Percentiles rank a stretch among this genome's conserved stretches.
These are phyloP conservation scores for Ibidorhyncha struthersii DNA, from an alignment of 2,113 vertebrate species.

Conservation along the genomic window DNA sequence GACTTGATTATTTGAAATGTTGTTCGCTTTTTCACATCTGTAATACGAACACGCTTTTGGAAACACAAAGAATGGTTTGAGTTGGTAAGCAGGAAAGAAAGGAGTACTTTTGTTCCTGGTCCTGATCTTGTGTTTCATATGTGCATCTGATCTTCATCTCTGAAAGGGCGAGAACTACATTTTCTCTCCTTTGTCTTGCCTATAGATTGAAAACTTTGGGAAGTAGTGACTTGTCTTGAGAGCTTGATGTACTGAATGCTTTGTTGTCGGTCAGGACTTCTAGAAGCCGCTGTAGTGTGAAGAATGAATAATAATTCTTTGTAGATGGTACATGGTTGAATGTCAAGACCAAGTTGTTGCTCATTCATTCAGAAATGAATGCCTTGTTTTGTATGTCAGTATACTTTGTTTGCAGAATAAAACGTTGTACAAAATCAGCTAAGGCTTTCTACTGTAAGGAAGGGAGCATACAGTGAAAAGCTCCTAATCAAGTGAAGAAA, in stretches of 20 bases:
- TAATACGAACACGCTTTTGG: background rate
- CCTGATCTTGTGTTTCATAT: background rate
- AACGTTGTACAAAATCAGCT: background rate
- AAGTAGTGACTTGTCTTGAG: background rate
- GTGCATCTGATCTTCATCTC: background rate
- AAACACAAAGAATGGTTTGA: background rate
- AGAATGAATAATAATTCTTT: background rate
- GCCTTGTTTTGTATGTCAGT: background rate
- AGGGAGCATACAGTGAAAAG: background rate
- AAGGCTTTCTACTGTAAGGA: background rate
- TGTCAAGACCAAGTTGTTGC: background rate
- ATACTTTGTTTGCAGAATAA: constrained; percentile 9
- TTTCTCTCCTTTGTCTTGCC: background rate
- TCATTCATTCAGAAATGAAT: background rate
- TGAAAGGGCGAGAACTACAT: background rate
- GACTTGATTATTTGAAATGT: background rate
- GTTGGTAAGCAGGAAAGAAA: background rate
- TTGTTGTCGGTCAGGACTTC: background rate
- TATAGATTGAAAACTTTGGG: background rate
- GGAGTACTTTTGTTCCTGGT: background rate
- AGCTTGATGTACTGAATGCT: background rate
- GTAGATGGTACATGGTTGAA: background rate
- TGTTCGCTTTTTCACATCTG: background rate
- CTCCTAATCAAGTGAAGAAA: background rate
- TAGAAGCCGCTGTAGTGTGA: background rate